These are phyloP conservation scores for Mormyrus proboscirostris DNA, from an alignment of 2,797 vertebrate species.

Conservation along the genomic window DNA sequence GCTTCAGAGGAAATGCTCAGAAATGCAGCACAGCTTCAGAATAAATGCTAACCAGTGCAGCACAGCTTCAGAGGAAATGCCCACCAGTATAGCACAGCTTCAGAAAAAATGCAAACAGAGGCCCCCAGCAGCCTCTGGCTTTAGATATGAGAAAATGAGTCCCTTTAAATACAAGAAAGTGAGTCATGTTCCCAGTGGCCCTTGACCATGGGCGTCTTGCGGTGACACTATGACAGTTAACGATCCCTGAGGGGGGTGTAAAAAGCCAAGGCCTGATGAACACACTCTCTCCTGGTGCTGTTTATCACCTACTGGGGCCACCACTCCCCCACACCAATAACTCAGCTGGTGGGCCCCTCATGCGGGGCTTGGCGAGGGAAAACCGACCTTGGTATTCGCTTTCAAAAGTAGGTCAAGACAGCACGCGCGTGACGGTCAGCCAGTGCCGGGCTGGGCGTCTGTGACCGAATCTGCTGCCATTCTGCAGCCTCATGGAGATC, in stretches of 20 bases:
- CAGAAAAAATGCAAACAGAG: constrained; percentile 18
- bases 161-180: not conserved
- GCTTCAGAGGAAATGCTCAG: not conserved
- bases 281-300: not conserved
- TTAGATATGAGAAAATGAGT: constrained; percentile 12
- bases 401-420: not conserved
- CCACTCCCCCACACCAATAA: not conserved
- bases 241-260: constrained; percentile 9
- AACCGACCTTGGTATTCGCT: not conserved
- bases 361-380: not conserved
- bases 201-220: not conserved
- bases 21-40: not conserved
- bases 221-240: not conserved
- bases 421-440: not conserved
- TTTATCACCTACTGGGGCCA: constrained; percentile 1
- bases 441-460: not conserved
- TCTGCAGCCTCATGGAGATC: not conserved
- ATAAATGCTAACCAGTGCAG: not conserved
- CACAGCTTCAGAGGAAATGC: not conserved
- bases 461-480: not conserved
- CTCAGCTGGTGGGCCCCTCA: constrained; percentile 3
- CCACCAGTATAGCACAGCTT: not conserved
- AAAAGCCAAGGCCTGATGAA: constrained; percentile 7
- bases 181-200: constrained; percentile 15
- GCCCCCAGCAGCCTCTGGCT: constrained; percentile 43